Evolutionary conservation across 2,797 vertebrate species (phyloP), one percentile per base, ranked within the genome.

Genomic region (Phrynocephalus vlangalii): DNA sequence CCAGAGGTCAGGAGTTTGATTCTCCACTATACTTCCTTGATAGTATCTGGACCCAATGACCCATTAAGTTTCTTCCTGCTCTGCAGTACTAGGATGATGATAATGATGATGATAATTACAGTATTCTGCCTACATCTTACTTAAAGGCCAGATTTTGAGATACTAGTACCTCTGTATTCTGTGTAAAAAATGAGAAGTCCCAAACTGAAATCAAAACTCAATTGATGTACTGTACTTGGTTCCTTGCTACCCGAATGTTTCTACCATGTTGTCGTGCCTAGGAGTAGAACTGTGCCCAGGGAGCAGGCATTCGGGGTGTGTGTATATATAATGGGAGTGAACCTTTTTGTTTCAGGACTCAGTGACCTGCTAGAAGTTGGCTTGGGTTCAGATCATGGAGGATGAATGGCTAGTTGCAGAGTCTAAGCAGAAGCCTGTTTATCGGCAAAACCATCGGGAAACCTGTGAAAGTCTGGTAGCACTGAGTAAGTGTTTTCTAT

Each of bases 401-500:
- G 83, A 79, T 48, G 79, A 38, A 7, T 90, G 86, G 89, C n/a
- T 78, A 1, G 73, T 82, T 52, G 79, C 28, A 38, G 83, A 82
- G 60, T 44, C 86, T 70, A 70, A 81, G 18, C n/a, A 79, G 56
- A 86, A 83, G 11, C 38, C 86, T 15, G 67, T 79, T 77, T 83
- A 82, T n/a, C 79, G 68, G 33, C 83, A 78, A 67, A 26, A 52
- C 38, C 73, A 8, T 6, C 83, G 78, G 67, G 79, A 90, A 18
- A 44, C 68, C 56, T 56, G 56, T 56, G 67, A 87, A 44, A 73
- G 79, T 7, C 67, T 85, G 33, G 73, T 88, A 56, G 80, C 86
- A 18, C 73, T 83, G 73, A 85, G 89, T 90, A 90, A 90, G 86
- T 87, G 85, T 50, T 68, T 63, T 63, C 60, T 18, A 1, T 18